These are phyloP conservation scores for Burhinus oedicnemus DNA, from an alignment of 2,113 vertebrate species.

Conservation along the genomic window DNA sequence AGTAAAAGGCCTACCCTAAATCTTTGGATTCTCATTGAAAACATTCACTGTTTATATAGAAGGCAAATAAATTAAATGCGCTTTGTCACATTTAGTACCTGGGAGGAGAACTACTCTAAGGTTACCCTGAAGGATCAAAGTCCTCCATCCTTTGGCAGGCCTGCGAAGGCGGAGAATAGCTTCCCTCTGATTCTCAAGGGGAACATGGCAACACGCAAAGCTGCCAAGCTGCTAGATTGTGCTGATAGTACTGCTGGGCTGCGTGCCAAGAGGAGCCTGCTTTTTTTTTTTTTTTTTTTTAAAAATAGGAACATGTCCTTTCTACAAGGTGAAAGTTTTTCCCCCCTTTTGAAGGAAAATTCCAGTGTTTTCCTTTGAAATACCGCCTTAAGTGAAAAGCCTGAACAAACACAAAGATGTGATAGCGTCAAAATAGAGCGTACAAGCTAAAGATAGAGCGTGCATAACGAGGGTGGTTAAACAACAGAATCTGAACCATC, in stretches of 20 bases:
- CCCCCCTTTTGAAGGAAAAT: constrained; percentile 66
- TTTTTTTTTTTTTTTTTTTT: background rate
- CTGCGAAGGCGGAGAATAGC: constrained; percentile 31
- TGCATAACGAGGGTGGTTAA: constrained; percentile 39
- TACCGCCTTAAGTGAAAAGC: constrained; percentile 65
- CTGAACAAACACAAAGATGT: constrained; percentile 67
- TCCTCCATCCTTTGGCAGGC: constrained; percentile 65
- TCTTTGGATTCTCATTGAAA: constrained; percentile 56
- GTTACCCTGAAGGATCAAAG: constrained; percentile 74
- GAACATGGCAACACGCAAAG: constrained; percentile 63
- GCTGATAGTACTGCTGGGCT: constrained; percentile 63
- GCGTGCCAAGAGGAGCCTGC: constrained; percentile 54
- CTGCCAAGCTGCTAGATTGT: constrained; percentile 65
- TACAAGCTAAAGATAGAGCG: constrained; percentile 54
- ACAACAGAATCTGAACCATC: constrained; percentile 60
- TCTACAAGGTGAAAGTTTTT: constrained; percentile 68
- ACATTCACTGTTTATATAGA: constrained; percentile 66
- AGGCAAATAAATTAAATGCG: constrained; percentile 66
- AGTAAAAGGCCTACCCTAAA: constrained; percentile 51
- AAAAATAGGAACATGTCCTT: constrained; percentile 67
- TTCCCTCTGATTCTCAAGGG: constrained; percentile 68
- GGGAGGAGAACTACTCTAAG: constrained; percentile 65
- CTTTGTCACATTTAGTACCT: constrained; percentile 74
- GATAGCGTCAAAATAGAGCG: constrained; percentile 51
- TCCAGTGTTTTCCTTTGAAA: constrained; percentile 71